phyloP scores from a whole-genome alignment of 2,797 vertebrate genomes.

The Toxotes lorentzi region DNA sequence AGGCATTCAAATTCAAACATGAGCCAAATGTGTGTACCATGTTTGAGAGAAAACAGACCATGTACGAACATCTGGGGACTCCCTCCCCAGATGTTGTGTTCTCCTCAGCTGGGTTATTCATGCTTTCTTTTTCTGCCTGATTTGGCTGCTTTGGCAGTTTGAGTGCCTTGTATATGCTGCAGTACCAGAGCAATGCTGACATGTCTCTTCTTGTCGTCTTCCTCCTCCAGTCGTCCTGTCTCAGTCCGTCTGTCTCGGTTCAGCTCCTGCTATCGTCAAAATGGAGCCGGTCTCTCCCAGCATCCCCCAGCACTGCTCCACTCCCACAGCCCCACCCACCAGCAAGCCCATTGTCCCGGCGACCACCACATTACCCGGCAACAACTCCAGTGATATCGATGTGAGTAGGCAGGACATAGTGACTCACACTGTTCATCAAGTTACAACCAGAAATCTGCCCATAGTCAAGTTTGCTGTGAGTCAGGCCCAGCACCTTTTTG shows the following conservation, averaged over 20 bases:
- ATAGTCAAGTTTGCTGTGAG: neutral
- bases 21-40: too few relatives aligned
- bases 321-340: slow-evolving; percentile 62
- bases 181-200: neutral
- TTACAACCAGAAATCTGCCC: neutral
- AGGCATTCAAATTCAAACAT: too few relatives aligned
- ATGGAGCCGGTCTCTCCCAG: slow-evolving; percentile 86
- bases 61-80: too few relatives aligned
- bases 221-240: slow-evolving; percentile 83
- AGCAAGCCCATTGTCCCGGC: slow-evolving; percentile 91
- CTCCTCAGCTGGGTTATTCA: too few relatives aligned
- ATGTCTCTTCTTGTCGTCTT: neutral
- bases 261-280: slow-evolving; percentile 85
- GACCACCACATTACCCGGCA: slow-evolving; percentile 75
- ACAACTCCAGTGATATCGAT: slow-evolving; percentile 84
- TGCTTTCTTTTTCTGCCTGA: too few relatives aligned
- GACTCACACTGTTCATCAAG: neutral
- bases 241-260: slow-evolving; percentile 82
- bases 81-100: too few relatives aligned
- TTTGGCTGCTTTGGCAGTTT: too few relatives aligned
- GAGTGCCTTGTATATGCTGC: too few relatives aligned
- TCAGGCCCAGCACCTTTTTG: too few relatives aligned
- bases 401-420: slow-evolving; percentile 74
- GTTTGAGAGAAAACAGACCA: too few relatives aligned
- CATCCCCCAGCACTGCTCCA: slow-evolving; percentile 76